Conservation (phyloP, 2,113 vertebrate species). For the Tamias sibiricus region DNA sequence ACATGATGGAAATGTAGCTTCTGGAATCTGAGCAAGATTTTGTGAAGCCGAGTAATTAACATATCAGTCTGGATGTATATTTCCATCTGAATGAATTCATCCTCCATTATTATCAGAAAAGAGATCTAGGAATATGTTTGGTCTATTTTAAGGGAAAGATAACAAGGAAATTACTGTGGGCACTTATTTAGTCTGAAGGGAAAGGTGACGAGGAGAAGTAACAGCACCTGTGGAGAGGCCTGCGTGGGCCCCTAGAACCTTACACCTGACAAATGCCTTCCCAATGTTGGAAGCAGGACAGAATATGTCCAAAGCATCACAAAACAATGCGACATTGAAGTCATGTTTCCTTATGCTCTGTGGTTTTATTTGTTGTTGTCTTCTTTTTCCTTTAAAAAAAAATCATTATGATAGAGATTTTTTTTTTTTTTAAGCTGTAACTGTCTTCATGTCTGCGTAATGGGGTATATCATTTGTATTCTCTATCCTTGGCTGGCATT, state of each 20-base stretch:
- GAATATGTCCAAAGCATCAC: not conserved
- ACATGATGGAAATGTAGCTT: not conserved
- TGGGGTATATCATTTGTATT: fast-evolving
- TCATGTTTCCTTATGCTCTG: not conserved
- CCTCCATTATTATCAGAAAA: not conserved
- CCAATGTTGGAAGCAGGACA: not conserved
- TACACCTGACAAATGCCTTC: not conserved
- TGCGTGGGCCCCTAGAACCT: not conserved
- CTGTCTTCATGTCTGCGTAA: not conserved
- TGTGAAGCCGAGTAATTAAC: not conserved
- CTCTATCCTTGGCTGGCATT: not conserved
- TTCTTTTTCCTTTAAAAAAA: not conserved
- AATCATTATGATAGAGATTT: not conserved
- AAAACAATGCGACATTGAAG: not conserved
- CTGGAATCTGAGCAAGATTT: not conserved
- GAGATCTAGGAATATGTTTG: not conserved
- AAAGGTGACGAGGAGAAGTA: not conserved
- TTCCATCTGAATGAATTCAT: not conserved
- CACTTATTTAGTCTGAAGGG: not conserved
- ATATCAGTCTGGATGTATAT: not conserved
- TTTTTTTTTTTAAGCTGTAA: not conserved
- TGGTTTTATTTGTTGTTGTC: not conserved
- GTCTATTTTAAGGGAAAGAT: not conserved
- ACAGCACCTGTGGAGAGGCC: fast-evolving
- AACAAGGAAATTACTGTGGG: not conserved